Evolutionary conservation across 30 jellyfish, hydroid and myxozoan species (phyloP).

Genomic region (Nemopilema nomurai): DNA sequence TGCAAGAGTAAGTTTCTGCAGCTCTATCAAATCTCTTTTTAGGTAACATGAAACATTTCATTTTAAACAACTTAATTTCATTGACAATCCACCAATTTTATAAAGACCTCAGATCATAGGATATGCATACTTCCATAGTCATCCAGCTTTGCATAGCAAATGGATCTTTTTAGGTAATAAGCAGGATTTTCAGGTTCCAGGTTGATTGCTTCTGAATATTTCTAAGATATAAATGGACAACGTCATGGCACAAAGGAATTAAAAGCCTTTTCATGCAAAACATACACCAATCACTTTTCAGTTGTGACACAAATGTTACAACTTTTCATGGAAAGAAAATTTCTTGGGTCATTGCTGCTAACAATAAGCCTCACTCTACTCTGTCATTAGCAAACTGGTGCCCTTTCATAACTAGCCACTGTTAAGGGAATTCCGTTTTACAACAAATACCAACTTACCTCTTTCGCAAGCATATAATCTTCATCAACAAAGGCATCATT

Average conservation of each 20-base stretch:
- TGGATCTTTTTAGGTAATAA: constrained; percentile 71
- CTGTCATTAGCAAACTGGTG: too few species aligned
- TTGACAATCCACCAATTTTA: neutral
- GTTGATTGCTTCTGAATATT: constrained; percentile 72
- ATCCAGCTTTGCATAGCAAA: constrained; percentile 64
- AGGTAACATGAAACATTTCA: too few species aligned
- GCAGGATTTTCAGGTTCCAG: constrained; percentile 55
- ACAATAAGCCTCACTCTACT: too few species aligned
- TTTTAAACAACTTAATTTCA: neutral
- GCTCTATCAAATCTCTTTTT: too few species aligned
- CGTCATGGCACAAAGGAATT: neutral
- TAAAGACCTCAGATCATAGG: neutral
- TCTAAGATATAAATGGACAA: constrained; percentile 1
- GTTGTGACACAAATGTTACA: too few species aligned
- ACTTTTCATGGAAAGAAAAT: too few species aligned
- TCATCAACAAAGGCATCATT: constrained; percentile 79
- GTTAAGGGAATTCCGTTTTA: too few species aligned
- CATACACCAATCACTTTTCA: too few species aligned
- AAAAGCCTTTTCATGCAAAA: too few species aligned
- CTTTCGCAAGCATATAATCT: constrained; percentile 56
- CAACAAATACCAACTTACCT: constrained; percentile 26
- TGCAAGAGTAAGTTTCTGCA: too few species aligned
- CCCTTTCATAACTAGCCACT: too few species aligned
- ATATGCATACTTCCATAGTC: constrained; percentile 52
- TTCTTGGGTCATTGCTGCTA: too few species aligned